phyloP scores from a whole-genome alignment of 2,888 invertebrate species.

The Lepidochrysops patricia region DNA sequence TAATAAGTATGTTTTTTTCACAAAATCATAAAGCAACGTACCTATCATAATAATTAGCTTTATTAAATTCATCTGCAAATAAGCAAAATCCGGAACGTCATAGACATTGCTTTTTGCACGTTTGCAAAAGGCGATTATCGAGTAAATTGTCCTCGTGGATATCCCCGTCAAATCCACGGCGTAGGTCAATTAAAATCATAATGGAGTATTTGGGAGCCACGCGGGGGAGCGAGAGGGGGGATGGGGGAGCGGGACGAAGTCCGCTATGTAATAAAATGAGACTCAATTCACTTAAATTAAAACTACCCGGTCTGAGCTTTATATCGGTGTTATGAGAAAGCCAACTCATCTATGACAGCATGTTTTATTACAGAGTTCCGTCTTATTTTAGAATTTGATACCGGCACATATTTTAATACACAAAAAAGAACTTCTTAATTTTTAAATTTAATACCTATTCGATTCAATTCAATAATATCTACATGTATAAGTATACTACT shows the following conservation, averaged over 20 bases:
- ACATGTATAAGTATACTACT: too few relatives aligned
- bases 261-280: conserved; percentile 28
- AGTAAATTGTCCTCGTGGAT: conserved; percentile 32
- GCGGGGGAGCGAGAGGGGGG: conserved; percentile 16
- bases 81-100: conserved; percentile 19
- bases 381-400: too few relatives aligned
- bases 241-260: conserved; percentile 18
- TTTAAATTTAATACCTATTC: too few relatives aligned
- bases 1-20: too few relatives aligned
- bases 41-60: background rate
- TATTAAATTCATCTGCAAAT: conserved; percentile 15
- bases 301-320: conserved; percentile 18
- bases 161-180: conserved; percentile 52
- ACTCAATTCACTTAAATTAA: conserved; percentile 27
- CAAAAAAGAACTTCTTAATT: too few relatives aligned
- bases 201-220: conserved; percentile 47
- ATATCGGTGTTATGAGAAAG: background rate
- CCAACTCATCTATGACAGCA: too few relatives aligned
- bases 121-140: conserved; percentile 27
- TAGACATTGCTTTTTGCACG: conserved; percentile 22
- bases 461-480: too few relatives aligned
- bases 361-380: too few relatives aligned
- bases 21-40: too few relatives aligned
- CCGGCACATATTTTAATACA: too few relatives aligned
- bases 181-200: conserved; percentile 61